Percentiles rank a stretch among this genome's conserved stretches.
Evolutionary conservation across 2,113 vertebrate genomes (phyloP).

Genomic region (Takifugu flavidus): DNA sequence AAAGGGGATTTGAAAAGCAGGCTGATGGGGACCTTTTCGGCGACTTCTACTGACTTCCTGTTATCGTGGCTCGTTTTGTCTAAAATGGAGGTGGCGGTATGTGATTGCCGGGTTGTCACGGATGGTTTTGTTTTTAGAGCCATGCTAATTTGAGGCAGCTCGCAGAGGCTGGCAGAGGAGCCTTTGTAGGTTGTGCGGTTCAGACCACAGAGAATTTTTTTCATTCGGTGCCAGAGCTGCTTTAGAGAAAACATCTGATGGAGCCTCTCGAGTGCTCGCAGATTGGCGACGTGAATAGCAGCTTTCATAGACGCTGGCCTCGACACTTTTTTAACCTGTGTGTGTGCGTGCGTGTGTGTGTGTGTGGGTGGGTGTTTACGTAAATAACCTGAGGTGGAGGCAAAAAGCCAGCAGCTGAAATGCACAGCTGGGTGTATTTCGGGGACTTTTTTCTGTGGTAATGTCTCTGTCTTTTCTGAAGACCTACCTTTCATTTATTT

Average conservation of each 20-base stretch:
- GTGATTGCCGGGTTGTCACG: no score
- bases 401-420: conserved; percentile 39
- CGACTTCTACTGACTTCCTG: not conserved
- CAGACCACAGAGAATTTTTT: conserved; percentile 54
- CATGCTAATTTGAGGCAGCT: conserved; percentile 33
- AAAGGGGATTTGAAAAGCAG: no score
- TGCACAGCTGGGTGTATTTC: conserved; percentile 49
- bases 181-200: conserved; percentile 38
- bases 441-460: conserved; percentile 32
- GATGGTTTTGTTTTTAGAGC: conserved; percentile 35
- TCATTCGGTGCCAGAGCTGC: conserved; percentile 56
- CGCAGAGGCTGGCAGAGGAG: conserved; percentile 28
- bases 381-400: conserved; percentile 50
- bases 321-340: conserved; percentile 41
- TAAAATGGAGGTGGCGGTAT: not conserved
- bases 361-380: conserved; percentile 31
- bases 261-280: conserved; percentile 66
- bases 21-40: no score
- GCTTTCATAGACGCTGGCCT: conserved; percentile 57
- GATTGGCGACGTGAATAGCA: conserved; percentile 67
- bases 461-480: conserved; percentile 43
- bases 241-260: conserved; percentile 70
- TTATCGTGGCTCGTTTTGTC: not conserved
- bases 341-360: conserved; percentile 3
- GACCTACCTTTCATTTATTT: conserved; percentile 51